Evolutionary conservation across 2,113 vertebrate genomes (phyloP).

Genomic region (Bungarus multicinctus): DNA sequence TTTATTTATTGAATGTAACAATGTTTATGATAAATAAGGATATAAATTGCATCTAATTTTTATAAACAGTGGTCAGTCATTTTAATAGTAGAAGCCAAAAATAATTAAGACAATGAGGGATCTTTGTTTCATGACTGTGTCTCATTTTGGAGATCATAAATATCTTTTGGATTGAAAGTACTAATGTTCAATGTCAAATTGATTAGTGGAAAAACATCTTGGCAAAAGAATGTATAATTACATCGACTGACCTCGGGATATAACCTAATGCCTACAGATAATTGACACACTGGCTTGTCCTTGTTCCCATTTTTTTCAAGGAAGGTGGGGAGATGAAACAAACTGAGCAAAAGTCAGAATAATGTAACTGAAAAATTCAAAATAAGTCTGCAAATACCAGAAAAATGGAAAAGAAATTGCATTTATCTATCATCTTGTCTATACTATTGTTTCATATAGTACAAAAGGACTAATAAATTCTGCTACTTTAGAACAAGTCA

Average conservation of each 20-base stretch:
- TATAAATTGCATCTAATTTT: background rate
- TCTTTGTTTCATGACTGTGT: background rate
- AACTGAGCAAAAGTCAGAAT: background rate
- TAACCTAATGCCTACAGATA: background rate
- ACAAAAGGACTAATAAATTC: background rate
- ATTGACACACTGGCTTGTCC: background rate
- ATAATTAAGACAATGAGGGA: background rate
- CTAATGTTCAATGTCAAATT: background rate
- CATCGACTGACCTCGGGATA: background rate
- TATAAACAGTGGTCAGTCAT: background rate
- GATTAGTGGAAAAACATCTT: background rate
- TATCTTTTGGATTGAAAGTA: background rate
- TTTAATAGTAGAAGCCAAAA: background rate
- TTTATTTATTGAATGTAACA: background rate
- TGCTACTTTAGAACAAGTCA: background rate
- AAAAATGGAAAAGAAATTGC: background rate
- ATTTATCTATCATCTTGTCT: background rate
- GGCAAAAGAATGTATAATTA: background rate
- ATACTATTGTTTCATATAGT: background rate
- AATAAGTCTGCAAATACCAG: background rate
- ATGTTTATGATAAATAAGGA: background rate
- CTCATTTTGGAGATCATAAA: background rate
- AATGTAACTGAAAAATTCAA: background rate
- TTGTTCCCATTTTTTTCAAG: background rate
- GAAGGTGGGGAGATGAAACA: background rate